Conservation (phyloP, 2,113 vertebrate species). For the Scatophagus argus region DNA sequence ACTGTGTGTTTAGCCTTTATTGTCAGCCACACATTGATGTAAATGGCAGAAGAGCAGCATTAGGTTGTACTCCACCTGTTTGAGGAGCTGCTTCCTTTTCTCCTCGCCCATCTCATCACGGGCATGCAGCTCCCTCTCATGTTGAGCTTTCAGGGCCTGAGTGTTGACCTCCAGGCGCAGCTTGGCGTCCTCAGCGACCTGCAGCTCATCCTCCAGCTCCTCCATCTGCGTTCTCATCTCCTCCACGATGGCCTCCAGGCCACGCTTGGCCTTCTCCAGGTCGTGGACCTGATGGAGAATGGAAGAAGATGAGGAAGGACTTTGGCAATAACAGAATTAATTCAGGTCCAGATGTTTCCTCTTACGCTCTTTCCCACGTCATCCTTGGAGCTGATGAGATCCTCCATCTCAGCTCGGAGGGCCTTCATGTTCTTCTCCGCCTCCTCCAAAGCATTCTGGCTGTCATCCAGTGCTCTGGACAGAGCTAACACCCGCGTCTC, state of each 20-base stretch:
- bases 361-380: conserved; percentile 95
- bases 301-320: not conserved
- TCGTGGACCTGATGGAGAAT: conserved; percentile 88
- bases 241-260: conserved; percentile 91
- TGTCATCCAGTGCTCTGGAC: conserved; percentile 90
- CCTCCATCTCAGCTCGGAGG: conserved; percentile 93
- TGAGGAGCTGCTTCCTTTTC: conserved; percentile 91
- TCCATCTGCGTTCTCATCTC: conserved; percentile 95
- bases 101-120: conserved; percentile 93
- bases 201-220: conserved; percentile 95
- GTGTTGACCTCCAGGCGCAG: conserved; percentile 94
- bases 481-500: conserved; percentile 91
- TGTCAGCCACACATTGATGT: too few relatives aligned
- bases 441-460: conserved; percentile 88
- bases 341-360: not conserved
- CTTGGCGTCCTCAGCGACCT: conserved; percentile 94
- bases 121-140: conserved; percentile 91
- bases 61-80: conserved; percentile 85
- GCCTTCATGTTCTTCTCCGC: conserved; percentile 89
- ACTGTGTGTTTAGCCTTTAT: not conserved
- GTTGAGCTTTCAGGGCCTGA: conserved; percentile 92
- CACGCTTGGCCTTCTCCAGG: conserved; percentile 92
- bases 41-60: not conserved
- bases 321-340: not conserved
- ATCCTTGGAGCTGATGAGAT: conserved; percentile 96